These are phyloP conservation scores for Theocolax elegans DNA, from an alignment of 1,140 invertebrate species.

Conservation along the genomic window DNA sequence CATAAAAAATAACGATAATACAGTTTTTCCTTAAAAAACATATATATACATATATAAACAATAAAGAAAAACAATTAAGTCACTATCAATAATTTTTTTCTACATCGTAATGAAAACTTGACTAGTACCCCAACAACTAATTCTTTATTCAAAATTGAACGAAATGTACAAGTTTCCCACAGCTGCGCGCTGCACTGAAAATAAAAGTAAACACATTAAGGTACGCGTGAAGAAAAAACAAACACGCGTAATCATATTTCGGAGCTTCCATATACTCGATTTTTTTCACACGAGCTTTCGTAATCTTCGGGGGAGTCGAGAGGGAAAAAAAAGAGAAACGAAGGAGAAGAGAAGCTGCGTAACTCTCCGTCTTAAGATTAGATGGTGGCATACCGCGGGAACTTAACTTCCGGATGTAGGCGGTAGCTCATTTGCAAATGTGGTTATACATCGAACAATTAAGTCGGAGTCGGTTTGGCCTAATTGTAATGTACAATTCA, in stretches of 20 bases:
- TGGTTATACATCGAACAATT: constrained; percentile 8
- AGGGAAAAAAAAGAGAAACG: not conserved
- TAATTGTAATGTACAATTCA: too few species aligned
- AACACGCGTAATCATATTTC: constrained; percentile 5
- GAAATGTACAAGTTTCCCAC: not conserved
- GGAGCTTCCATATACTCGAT: constrained; percentile 5
- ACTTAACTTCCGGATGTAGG: constrained; percentile 26
- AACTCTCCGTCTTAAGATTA: constrained; percentile 9
- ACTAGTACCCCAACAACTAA: too few species aligned
- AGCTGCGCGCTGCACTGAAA: too few species aligned
- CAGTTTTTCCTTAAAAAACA: not conserved
- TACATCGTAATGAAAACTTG: too few species aligned
- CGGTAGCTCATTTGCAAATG: not conserved
- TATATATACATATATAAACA: too few species aligned
- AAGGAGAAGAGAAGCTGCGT: constrained; percentile 3
- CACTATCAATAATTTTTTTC: too few species aligned
- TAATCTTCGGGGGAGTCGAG: constrained; percentile 20
- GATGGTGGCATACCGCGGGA: not conserved
- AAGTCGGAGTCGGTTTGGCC: too few species aligned
- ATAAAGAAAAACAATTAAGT: too few species aligned
- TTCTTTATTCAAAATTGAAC: too few species aligned
- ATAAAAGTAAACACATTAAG: too few species aligned
- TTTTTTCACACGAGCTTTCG: constrained; percentile 1
- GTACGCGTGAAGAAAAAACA: not conserved
- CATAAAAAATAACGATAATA: constrained; percentile 3